Conservation (phyloP, 2,888 invertebrate species). For the Amorpha juglandis region DNA sequence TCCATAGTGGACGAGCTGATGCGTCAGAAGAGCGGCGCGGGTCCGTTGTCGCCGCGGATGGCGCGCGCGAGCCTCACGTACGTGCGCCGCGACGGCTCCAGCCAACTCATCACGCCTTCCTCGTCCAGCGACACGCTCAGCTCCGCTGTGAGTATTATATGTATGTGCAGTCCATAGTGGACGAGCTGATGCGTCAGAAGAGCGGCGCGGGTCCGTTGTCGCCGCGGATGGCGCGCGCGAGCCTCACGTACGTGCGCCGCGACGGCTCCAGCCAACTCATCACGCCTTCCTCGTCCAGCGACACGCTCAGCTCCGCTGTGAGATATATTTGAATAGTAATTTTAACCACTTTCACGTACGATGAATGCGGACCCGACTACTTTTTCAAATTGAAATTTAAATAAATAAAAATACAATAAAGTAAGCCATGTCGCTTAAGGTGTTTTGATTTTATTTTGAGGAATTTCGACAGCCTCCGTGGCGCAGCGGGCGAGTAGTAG, state of each 20-base stretch:
- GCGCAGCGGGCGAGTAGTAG: no score
- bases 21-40: constrained; percentile 87
- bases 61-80: constrained; percentile 87
- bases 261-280: constrained; percentile 89
- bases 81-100: constrained; percentile 89
- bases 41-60: constrained; percentile 75
- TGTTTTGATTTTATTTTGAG: no score
- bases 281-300: constrained; percentile 82
- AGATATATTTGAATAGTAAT: constrained; percentile 34
- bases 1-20: constrained; percentile 97
- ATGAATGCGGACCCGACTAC: no score
- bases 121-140: constrained; percentile 81
- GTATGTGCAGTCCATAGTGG: constrained; percentile 93
- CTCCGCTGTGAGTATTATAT: constrained; percentile 43
- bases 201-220: constrained; percentile 82
- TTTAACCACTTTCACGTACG: no score
- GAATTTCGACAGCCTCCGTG: no score
- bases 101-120: constrained; percentile 85
- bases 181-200: constrained; percentile 93
- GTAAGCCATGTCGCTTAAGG: no score
- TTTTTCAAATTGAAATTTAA: no score
- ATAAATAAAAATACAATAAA: no score
- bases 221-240: constrained; percentile 81
- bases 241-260: constrained; percentile 88
- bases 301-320: constrained; percentile 77